Evolutionary conservation across 2,113 vertebrate genomes (phyloP), one percentile per base, ranked within the genome.

Genomic region (Anhinga anhinga): DNA sequence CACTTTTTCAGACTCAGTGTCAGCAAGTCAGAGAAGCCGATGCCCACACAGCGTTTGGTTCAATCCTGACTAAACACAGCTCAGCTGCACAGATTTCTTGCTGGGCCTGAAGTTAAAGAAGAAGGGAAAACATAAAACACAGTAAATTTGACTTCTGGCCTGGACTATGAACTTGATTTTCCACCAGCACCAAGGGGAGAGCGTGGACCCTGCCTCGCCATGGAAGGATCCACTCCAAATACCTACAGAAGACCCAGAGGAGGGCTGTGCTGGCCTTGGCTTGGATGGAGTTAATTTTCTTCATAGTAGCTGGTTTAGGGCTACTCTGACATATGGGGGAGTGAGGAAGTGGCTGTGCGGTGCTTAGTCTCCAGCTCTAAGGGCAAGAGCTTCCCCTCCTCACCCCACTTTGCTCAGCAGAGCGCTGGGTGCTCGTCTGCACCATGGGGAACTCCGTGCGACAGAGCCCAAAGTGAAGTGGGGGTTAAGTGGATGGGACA

Each of bases 141-240:
- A 14, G 13, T 34, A 36, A 45, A 50, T 21, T 42, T 49, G 22
- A 14, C 12, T 38, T 47, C 20, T 0, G 0, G 32, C 36, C 16
- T 53, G 6, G 8, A 34, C 34, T n/a, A 2, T 10, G 36, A 73
- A 40, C 9, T 45, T 40, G 21, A 2, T 15, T 61, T 70, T 79
- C 55, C n/a, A 55, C 23, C 38, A n/a, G 26, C 50, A 52, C 10
- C 12, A 27, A 50, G 17, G 15, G 13, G 32, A 30, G 15, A n/a
- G 18, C 0, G 0, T 1, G 10, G 17, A 10, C 7, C 14, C 13
- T 42, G 15, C 32, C 25, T 66, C 4, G 2, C 13, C 6, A 2
- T 26, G 38, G 30, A 45, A 42, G 42, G 26, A 86, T n/a, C 30
- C 2, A 10, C 15, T 53, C 12, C 38, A 52, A 17, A 16, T 4